Percentiles rank a stretch among this genome's conserved stretches.
Conservation (phyloP, 2,797 vertebrate genomes). For the Epinephelus coioides region DNA sequence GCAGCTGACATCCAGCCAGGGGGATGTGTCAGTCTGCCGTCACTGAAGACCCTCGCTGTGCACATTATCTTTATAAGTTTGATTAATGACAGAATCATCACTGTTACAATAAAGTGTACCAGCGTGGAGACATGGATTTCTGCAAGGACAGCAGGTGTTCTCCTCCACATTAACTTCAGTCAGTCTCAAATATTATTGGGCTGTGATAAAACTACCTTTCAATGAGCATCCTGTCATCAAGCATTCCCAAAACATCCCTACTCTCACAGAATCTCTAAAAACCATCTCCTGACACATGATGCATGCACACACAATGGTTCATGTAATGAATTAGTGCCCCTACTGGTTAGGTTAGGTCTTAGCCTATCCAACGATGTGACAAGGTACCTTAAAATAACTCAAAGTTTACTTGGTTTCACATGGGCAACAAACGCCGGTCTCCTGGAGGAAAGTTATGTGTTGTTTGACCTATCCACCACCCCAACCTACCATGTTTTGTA, state of each 20-base stretch:
- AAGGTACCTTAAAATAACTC: no score
- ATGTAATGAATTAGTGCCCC: no score
- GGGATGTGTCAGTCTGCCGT: not conserved
- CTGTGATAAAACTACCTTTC: not conserved
- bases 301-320: no score
- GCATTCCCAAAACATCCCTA: not conserved
- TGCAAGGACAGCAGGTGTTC: not conserved
- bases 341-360: no score
- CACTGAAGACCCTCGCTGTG: not conserved
- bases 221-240: not conserved
- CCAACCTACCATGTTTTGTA: no score
- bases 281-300: no score
- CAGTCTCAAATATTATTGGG: not conserved
- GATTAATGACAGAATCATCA: constrained; percentile 5
- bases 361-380: no score
- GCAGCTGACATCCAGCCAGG: constrained; percentile 10
- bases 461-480: no score
- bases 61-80: constrained; percentile 14
- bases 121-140: not conserved
- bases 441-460: no score
- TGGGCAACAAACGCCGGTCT: no score
- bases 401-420: no score
- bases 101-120: not conserved
- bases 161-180: not conserved
- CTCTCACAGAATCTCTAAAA: no score